Evolutionary conservation across 2,888 invertebrate genomes (phyloP), one percentile per base, ranked within the genome.

Genomic region (Sphaeridia pumilis): DNA sequence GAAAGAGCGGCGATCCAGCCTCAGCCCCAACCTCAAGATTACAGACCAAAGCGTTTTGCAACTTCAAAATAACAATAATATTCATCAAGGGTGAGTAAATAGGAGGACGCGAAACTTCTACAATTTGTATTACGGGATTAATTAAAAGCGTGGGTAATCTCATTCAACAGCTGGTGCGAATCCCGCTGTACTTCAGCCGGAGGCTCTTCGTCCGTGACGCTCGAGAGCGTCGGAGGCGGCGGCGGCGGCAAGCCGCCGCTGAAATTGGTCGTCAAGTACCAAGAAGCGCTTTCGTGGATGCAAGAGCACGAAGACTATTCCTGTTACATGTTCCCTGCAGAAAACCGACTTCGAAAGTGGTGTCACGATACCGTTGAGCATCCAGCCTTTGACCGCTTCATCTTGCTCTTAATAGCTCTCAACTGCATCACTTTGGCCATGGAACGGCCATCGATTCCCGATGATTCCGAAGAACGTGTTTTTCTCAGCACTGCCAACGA

Each of bases 391-490:
- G 98, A 99, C 75, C 95, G 97, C 71, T 82, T 85, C 36, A 86
- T 99, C 36, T 77, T 98, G 34, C 77, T 95, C 52, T 95, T 98
- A 73, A 98, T 99, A 67, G 97, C 95, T 2, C 76, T 97, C 60
- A 98, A 98, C 74, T 99, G 98, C 73, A 94, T 99, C 59, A 98
- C 98, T 0, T 73, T 99, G 56, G 98, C 98, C 1, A 98, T 99
- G 98, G 98, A 99, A 75, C 74, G 98, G 62, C 98, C 98, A 7
- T 92, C 93, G 70, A 98, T 99, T 70, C 95, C 97, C 34, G 90
- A 93, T 1, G 80, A 84, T 65, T 93, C 94, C 65, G 78, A 81
- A 64, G 98, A 98, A 70, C 75, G 97, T 62, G 68, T 83, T 57
- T 92, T 98, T 72, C 80, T 98, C 43, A 75, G 81, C 44, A 81